Base-by-base conservation (phyloP, 2,113 vertebrate genomes). In the Numida meleagris region DNA sequence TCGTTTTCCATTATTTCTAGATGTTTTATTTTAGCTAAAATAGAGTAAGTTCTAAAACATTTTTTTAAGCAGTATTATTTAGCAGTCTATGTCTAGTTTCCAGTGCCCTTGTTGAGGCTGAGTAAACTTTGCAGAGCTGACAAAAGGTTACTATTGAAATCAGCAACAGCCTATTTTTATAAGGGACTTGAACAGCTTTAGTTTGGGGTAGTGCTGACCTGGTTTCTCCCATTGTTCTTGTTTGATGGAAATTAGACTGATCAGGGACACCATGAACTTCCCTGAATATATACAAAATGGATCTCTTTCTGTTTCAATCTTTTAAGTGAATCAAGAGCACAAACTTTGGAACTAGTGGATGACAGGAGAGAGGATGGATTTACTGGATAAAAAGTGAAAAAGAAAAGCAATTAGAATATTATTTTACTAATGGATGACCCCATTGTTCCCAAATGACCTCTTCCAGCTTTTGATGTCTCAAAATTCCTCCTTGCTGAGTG, bases 1-100 rank as follows among this genome's bases (percentile, higher is more conserved):
- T 86, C 38, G 68, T 90, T 95, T 95, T 84, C 62, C 33, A 75
- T 92, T 90, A 81, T 73, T 86, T 75, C 43, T 86, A 57, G 53
- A 51, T 76, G 40, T 71, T 96, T 92, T 81, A 81, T 36, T 81
- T 84, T 78, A 90, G 9, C 12, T 74, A 63, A 78, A 90, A 88
- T 89, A 61, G 10, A 42, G 76, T 14, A 86, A 23, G 23, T 40
- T 91, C 81, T 89, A 67, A 91, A 94, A 59, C 5, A 63, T 15
- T 16, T 14, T 14, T 78, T 90, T 84, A 82, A 77, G 73, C 74
- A 29, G 24, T 48, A 48, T 80, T 81, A 88, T 90, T 88, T 95
- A 74, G 88, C 66, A 68, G 14, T 38, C 61, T 82, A 12, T 38
- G 76, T 82, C 6, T 20, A 83, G 14, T 6, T 45, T 86, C 18